Percentiles rank a stretch among this genome's conserved stretches.
Conservation (phyloP, 2,113 vertebrate species). For the Cephalophus harveyi region DNA sequence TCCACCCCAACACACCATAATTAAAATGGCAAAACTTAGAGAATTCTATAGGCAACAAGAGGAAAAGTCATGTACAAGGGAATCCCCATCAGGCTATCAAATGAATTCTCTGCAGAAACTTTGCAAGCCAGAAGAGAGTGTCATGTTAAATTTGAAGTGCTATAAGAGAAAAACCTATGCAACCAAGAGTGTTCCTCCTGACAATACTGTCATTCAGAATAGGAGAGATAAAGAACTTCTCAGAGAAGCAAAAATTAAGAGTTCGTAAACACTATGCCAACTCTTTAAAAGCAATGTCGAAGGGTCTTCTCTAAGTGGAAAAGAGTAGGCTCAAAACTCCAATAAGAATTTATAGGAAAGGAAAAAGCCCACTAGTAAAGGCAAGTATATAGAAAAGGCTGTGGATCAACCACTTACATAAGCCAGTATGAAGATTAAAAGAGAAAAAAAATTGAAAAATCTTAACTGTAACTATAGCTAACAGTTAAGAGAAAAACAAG, state of each 20-base stretch:
- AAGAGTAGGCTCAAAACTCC: not conserved
- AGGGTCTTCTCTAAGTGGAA: not conserved
- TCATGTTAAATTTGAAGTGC: not conserved
- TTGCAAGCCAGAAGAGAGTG: not conserved
- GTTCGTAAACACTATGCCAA: not conserved
- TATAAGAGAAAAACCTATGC: not conserved
- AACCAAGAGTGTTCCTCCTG: not conserved
- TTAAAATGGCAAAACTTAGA: not conserved
- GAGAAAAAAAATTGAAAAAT: not conserved
- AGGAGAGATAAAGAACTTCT: not conserved
- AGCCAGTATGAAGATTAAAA: not conserved
- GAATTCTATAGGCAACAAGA: not conserved
- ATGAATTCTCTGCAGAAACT: not conserved
- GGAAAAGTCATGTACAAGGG: not conserved
- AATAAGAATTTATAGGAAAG: not conserved
- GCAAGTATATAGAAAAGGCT: not conserved
- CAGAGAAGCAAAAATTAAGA: not conserved
- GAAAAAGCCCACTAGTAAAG: not conserved
- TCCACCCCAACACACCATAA: not conserved
- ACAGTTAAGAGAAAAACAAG: not conserved
- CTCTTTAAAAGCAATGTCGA: not conserved
- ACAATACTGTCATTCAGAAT: not conserved
- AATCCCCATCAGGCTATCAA: not conserved
- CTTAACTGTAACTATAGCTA: not conserved
- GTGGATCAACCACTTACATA: not conserved